These are phyloP conservation scores for Miltochrista miniata DNA, from an alignment of 2,888 invertebrate genomes.

Conservation along the genomic window DNA sequence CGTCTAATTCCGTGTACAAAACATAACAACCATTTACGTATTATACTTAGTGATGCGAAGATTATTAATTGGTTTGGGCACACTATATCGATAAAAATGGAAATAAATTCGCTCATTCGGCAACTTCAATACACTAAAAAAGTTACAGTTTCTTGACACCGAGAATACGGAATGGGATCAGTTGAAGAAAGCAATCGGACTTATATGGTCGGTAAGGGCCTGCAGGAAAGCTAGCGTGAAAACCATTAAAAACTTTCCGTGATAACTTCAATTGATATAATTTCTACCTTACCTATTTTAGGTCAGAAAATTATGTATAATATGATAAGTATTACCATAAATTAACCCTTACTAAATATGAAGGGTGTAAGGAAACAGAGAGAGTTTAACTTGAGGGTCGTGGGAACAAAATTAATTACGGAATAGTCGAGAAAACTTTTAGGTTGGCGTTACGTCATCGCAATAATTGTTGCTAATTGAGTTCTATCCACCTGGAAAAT, in stretches of 20 bases:
- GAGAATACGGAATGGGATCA: constrained; percentile 72
- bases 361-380: constrained; percentile 41
- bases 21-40: constrained; percentile 20
- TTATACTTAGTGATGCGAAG: constrained; percentile 35
- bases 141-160: constrained; percentile 72
- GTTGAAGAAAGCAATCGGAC: constrained; percentile 82
- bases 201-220: constrained; percentile 80
- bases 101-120: constrained; percentile 69
- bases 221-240: constrained; percentile 71
- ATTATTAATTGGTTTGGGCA: constrained; percentile 65
- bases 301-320: constrained; percentile 36
- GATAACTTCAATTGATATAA: constrained; percentile 64
- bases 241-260: constrained; percentile 73
- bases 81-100: constrained; percentile 73
- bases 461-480: constrained; percentile 79
- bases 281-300: constrained; percentile 45
- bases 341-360: constrained; percentile 48
- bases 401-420: constrained; percentile 76
- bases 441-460: constrained; percentile 64
- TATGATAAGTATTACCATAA: constrained; percentile 46
- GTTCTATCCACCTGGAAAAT: constrained; percentile 65
- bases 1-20: constrained; percentile 36
- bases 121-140: constrained; percentile 77
- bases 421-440: constrained; percentile 72
- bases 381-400: constrained; percentile 51